Base-by-base conservation (phyloP, 2,113 vertebrate genomes). In the Montifringilla adamsi region DNA sequence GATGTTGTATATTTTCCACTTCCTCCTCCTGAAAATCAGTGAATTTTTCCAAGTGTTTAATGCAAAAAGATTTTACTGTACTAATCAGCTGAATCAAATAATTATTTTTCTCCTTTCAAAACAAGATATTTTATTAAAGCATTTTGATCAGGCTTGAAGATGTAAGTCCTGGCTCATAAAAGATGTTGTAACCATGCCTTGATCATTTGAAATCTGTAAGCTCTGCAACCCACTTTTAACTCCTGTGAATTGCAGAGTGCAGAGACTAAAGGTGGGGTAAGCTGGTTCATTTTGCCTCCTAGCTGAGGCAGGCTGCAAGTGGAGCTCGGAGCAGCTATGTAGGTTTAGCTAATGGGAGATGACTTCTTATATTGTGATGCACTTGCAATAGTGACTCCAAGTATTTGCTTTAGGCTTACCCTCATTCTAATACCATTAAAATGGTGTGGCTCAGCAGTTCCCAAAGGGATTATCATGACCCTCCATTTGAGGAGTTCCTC, bases 341-440 rank as follows among this genome's bases (percentile, higher is more conserved):
- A 75, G 69, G 84, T 56, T 95, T 87, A 78, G 69, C 77, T 94
- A 87, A 91, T 46, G 69, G 66, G 60, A 93, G 64, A 93, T 70
- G 89, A 94, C 77, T 92, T 80, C 94, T 94, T 89, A 92, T n/a
- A 84, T 43, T 58, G 76, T 81, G 72, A 95, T 86, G 89, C 93
- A 89, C 89, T 97, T 84, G 91, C 94, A 96, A 30, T 47, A 93
- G 73, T 94, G 89, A 95, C 89, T 95, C 92, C 64, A 72, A 93
- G 94, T 94, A 87, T 96, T 97, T 97, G 92, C 94, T 96, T 95
- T 94, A 84, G 95, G 95, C 88, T 96, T 93, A 93, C 90, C 74
- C 69, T 96, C 77, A 93, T 87, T 76, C 88, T 96, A 96, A 96
- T 96, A 43, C 90, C 90, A 96, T 95, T 96, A 95, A 96, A 96